Percentiles rank a stretch among this genome's conserved stretches.
phyloP scores from a whole-genome alignment of 2,797 vertebrate genomes.

The Tapera naevia region DNA sequence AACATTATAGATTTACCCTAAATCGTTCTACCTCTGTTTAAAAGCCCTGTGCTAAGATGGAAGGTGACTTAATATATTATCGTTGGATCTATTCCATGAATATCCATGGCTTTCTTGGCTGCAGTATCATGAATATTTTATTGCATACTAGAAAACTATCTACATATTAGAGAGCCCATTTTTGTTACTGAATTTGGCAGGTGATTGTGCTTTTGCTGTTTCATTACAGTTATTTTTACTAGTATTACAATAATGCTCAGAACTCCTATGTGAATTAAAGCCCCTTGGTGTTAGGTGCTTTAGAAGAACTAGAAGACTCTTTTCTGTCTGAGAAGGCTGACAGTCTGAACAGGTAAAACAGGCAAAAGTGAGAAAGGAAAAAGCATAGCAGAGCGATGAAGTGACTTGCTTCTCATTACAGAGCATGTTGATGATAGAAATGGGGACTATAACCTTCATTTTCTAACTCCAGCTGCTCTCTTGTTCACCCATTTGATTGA shows the following conservation, averaged over 20 bases:
- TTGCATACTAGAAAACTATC: constrained; percentile 5
- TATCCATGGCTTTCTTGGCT: constrained; percentile 42
- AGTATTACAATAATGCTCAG: neutral
- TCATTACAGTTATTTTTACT: constrained; percentile 37
- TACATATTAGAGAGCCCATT: neutral
- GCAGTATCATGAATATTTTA: constrained; percentile 49
- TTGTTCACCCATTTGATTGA: neutral
- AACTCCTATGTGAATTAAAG: neutral
- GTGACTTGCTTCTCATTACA: neutral
- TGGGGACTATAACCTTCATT: neutral
- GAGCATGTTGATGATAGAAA: neutral
- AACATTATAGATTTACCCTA: neutral
- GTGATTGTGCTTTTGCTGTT: constrained; percentile 24
- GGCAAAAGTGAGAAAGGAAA: neutral
- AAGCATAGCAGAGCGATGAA: neutral
- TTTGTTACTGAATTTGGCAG: constrained; percentile 42
- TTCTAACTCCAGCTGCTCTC: neutral
- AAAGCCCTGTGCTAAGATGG: neutral
- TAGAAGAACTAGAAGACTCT: neutral
- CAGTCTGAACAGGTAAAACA: neutral
- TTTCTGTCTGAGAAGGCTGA: neutral
- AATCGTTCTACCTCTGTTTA: neutral
- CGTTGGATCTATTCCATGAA: constrained; percentile 49
- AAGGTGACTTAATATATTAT: constrained; percentile 50
- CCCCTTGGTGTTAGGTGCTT: neutral